Base-by-base conservation (phyloP, 1,140 invertebrate genomes). In the Steinernema khuongi region DNA sequence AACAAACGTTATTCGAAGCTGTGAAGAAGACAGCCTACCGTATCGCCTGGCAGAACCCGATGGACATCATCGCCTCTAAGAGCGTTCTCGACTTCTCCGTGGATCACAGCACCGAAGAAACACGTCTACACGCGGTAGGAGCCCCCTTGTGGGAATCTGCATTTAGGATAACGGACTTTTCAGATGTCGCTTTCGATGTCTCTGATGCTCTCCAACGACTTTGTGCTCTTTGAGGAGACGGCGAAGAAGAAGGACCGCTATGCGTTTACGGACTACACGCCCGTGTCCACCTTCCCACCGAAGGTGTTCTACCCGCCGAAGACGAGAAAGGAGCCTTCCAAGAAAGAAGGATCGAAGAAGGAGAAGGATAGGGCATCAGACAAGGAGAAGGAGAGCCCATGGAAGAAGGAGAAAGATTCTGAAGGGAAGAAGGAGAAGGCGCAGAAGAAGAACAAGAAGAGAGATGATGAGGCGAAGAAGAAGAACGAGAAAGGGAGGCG, bases 391-490 rank as follows among this genome's bases (percentile, higher is more conserved):
- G 36, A 41, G 7, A n/a, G n/a, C 7, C 36, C 36, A 41, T 41
- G 7, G 36, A 41, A 41, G 36, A 11, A 7, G 36, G n/a, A 41
- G 36, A 7, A 41, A 7, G n/a, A 41, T 41, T 41, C 36, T 41
- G 36, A 11, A n/a, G n/a, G 36, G 36, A 41, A 41, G n/a, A n/a
- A 11, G 36, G 36, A 41, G 91, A 91, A 60, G 7, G 50, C 7
- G 50, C 4, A 60, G 50, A 22, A 2, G 11, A 60, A 60, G 26
- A 60, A 60, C 14, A 60, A 7, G 50, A 26, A 60, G 4, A 22
- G 26, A 26, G 50, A 60, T 22, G 50, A 60, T 4, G 11, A 11
- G 14, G 14, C 50, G 50, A 14, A 14, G 50, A 60, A 22, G 19
- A 60, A 60, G 50, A 60, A 11, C 50, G 50, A 14, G 19, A 41